Evolutionary conservation across 2,888 invertebrate genomes (phyloP), one percentile per base, ranked within the genome.

Genomic region (Allolobophora icterica): DNA sequence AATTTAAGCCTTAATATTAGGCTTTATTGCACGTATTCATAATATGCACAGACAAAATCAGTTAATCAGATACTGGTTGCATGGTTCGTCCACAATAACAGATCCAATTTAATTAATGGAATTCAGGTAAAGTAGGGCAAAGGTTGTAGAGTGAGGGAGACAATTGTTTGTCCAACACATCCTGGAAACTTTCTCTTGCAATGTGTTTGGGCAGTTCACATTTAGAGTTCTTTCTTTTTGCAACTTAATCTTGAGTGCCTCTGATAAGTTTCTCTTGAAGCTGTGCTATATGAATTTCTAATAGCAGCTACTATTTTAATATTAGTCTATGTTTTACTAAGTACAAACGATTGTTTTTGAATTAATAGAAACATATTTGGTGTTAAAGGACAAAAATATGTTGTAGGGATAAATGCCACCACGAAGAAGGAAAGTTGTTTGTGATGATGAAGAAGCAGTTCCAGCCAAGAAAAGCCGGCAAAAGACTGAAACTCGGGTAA

Each of bases 401-500:
- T 11, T 71, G 30, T 71, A 71, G 71, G 71, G 24, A 30, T 71
- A 71, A n/a, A 71, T 71, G 71, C 71, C 71, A 11, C 71, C 71
- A 71, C 71, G 71, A 71, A 71, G 71, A 71, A 71, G 71, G 17
- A 71, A 71, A n/a, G 71, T 71, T 11, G n/a, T 71, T 11, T 30
- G 71, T 71, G 71, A 71, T n/a, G 71, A 71, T 71, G 71, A 30
- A 71, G 71, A n/a, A 71, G n/a, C n/a, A n/a, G n/a, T 71, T 71
- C n/a, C 71, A 6, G 71, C 71, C 2, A 87, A 87, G 87, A 87
- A 38, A 87, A 87, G 87, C 24, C 87, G 38, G n/a, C 4, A 38
- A 17, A 33, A 87, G 87, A 87, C 35, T 24, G 87, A 35, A n/a
- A 35, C 34, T 35, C 17, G 35, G 8, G 87, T 35, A 8, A 13